Base-by-base conservation (phyloP, 2,113 vertebrate species). In the Phylloscopus whistleri region DNA sequence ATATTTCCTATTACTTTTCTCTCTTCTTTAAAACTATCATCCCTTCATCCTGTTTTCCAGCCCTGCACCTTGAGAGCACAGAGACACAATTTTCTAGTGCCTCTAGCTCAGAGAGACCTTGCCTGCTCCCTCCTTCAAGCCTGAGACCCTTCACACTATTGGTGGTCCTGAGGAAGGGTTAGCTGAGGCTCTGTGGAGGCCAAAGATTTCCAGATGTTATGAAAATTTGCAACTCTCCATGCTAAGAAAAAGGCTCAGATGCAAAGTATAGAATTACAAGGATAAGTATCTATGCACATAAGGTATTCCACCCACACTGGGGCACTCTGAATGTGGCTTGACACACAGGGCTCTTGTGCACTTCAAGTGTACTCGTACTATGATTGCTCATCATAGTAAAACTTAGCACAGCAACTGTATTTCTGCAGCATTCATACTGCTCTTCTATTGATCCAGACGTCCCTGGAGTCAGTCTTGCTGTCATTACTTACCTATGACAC, bases 251-350 rank as follows among this genome's bases (percentile, higher is more conserved):
- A 82, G 24, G 21, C 7, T 66, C 20, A 12, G 26, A 56, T 1
- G 2, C 5, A 37, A 81, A 55, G 8, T 11, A 55, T 0, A 62
- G 48, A 69, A 62, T 62, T 35, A 49, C 14, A 69, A 55, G 30
- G 17, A 3, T 18, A 60, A 60, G 16, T 18, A 68, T 16, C 67
- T 41, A 83, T 27, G 17, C 9, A 56, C 5, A 8, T 30, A 11
- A 62, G 27, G 31, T 63, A 64, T 35, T 41, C 27, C 48, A 44
- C 24, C 2, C 49, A 76, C 59, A 44, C 0, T 33, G 13, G 24
- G 48, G 9, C 28, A 72, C 2, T 4, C 19, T 0, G 0, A 76
- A 44, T 12, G 39, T 12, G 43, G 24, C 44, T 64, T 84, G 46
- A 75, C 24, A 81, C 43, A 18, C 4, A 39, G 14, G 19, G 39